Conservation (phyloP, 2,113 vertebrate species). For the Aplodontia rufa region DNA sequence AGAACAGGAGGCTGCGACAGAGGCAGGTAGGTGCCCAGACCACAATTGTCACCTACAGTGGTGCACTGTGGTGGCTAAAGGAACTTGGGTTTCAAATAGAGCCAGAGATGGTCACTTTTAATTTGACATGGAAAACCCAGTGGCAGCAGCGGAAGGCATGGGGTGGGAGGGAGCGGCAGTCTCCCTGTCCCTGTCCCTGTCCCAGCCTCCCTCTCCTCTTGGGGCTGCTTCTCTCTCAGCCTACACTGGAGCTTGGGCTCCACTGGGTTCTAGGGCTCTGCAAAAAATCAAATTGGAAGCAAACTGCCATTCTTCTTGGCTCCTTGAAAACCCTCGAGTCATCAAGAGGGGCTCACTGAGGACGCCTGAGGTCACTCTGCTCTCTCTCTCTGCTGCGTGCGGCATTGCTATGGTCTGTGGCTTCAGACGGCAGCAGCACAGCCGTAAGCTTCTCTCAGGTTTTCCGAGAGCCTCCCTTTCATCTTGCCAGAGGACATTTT, state of each 20-base stretch:
- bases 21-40: no score
- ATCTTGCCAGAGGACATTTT: not conserved
- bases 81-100: not conserved
- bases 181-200: no score
- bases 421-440: not conserved
- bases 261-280: not conserved
- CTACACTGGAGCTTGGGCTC: rapidly evolving
- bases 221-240: not conserved
- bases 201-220: not conserved
- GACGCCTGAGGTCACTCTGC: rapidly evolving
- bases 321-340: not conserved
- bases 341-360: rapidly evolving
- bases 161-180: rapidly evolving
- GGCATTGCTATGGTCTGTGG: rapidly evolving
- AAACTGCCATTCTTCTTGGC: not conserved
- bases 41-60: no score
- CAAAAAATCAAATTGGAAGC: not conserved
- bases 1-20: not conserved
- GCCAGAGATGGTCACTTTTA: rapidly evolving
- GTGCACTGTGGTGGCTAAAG: not conserved
- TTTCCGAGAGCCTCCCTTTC: not conserved
- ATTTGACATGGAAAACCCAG: not conserved
- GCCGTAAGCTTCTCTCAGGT: not conserved
- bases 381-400: no score
- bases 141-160: rapidly evolving